These are phyloP conservation scores for Acrocephalus scirpaceus DNA, from an alignment of 2,797 vertebrate species.

Conservation along the genomic window DNA sequence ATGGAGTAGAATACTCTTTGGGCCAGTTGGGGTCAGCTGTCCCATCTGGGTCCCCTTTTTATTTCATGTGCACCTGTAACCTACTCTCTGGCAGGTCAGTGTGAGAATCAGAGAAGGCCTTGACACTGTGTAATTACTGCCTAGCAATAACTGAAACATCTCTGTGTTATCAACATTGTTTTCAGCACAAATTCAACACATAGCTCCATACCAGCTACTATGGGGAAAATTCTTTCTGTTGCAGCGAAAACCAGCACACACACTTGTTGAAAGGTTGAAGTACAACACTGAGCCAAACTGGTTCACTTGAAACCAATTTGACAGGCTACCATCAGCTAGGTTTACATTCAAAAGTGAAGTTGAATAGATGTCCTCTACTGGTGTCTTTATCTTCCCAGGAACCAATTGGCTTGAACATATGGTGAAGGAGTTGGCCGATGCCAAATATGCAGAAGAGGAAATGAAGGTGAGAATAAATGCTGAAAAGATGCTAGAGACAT, in stretches of 20 bases:
- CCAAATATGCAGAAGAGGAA: slow-evolving; percentile 48
- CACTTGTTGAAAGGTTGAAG: neutral
- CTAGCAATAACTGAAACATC: neutral
- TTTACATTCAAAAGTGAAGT: neutral
- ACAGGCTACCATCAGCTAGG: neutral
- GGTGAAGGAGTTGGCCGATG: neutral
- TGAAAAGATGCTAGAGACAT: neutral
- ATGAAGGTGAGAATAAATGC: neutral
- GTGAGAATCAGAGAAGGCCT: neutral
- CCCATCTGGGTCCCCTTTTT: neutral
- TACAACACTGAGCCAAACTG: neutral
- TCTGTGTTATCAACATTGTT: neutral
- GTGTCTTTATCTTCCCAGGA: neutral
- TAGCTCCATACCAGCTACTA: neutral
- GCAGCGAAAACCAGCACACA: neutral
- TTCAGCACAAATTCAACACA: neutral
- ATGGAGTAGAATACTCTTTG: neutral
- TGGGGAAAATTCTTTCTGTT: neutral
- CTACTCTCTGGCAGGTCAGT: neutral
- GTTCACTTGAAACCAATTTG: neutral
- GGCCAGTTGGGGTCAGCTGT: neutral
- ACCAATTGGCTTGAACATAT: slow-evolving; percentile 3
- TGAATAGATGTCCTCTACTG: neutral
- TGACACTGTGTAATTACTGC: neutral
- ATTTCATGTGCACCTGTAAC: neutral